Conservation (phyloP, 2,113 vertebrate genomes). For the Phyllostomus discolor region DNA sequence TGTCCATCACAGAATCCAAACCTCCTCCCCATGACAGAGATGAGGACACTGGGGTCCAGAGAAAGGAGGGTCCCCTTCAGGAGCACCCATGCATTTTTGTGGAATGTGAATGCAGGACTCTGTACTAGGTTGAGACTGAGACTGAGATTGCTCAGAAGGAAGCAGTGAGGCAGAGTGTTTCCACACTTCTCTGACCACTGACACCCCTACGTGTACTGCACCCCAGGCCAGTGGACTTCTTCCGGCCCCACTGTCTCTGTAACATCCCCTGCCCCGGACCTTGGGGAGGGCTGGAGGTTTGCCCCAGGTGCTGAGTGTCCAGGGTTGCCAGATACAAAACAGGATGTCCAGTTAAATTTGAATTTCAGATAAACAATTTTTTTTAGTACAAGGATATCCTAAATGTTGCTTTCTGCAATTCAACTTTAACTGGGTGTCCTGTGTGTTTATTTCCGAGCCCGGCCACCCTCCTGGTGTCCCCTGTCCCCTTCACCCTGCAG, state of each 20-base stretch:
- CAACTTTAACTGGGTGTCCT: neutral
- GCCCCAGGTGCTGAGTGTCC: neutral
- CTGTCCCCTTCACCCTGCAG: neutral
- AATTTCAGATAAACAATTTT: neutral
- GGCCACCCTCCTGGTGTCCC: neutral
- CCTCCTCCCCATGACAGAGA: neutral
- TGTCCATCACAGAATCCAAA: neutral
- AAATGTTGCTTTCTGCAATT: neutral
- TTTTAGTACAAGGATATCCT: neutral
- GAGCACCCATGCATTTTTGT: neutral
- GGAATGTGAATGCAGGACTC: neutral
- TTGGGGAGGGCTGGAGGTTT: neutral
- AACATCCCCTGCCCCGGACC: no score
- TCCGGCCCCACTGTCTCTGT: neutral
- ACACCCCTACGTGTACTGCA: no score
- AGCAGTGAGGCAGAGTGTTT: neutral
- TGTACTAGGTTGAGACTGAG: neutral
- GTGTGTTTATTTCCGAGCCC: neutral
- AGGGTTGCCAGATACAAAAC: neutral
- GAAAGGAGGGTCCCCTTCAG: neutral
- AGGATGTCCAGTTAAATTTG: neutral
- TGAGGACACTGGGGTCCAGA: neutral
- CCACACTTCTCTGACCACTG: neutral
- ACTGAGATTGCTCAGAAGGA: neutral
- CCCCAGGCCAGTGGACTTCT: neutral